A percentile compares a stretch with the other conserved stretches of the same genome.
These are phyloP conservation scores for Chaetura pelagica DNA, from an alignment of 2,113 vertebrate genomes.

Conservation along the genomic window DNA sequence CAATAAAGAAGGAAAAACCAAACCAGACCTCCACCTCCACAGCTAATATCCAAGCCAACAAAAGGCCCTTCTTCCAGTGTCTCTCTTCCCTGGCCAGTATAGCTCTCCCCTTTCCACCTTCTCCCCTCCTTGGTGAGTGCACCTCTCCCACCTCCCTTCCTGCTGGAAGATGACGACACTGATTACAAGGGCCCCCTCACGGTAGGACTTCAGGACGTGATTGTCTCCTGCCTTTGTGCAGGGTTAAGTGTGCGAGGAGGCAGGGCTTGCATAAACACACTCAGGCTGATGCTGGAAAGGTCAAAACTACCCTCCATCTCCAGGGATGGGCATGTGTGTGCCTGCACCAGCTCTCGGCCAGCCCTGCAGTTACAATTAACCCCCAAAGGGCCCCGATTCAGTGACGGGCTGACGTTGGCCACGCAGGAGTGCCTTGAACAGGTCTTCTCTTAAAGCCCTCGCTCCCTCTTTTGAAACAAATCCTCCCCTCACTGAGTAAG, in stretches of 20 bases:
- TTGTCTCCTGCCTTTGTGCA: conserved; percentile 67
- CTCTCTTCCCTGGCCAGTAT: background rate
- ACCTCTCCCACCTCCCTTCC: conserved; percentile 38
- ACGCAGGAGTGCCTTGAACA: background rate
- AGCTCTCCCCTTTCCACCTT: conserved; percentile 8
- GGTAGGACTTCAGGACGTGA: conserved; percentile 23
- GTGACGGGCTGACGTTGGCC: background rate
- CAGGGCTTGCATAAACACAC: conserved; percentile 11
- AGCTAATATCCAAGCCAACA: background rate
- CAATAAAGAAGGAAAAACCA: background rate
- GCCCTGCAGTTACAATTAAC: conserved; percentile 46
- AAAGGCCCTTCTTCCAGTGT: background rate
- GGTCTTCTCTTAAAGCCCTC: background rate
- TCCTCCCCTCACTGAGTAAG: background rate
- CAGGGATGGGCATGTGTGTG: background rate
- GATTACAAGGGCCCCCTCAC: conserved; percentile 40
- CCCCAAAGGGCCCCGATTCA: conserved; percentile 8
- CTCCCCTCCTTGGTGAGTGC: background rate
- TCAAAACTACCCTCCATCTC: background rate
- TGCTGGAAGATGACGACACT: conserved; percentile 48
- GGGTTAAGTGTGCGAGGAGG: conserved; percentile 62
- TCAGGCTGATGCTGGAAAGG: conserved; percentile 43
- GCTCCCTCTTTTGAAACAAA: background rate
- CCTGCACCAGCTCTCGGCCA: background rate
- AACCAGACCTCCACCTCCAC: background rate